Evolutionary conservation across 2,888 invertebrate genomes (phyloP).

Genomic region (Thymelicus sylvestris): DNA sequence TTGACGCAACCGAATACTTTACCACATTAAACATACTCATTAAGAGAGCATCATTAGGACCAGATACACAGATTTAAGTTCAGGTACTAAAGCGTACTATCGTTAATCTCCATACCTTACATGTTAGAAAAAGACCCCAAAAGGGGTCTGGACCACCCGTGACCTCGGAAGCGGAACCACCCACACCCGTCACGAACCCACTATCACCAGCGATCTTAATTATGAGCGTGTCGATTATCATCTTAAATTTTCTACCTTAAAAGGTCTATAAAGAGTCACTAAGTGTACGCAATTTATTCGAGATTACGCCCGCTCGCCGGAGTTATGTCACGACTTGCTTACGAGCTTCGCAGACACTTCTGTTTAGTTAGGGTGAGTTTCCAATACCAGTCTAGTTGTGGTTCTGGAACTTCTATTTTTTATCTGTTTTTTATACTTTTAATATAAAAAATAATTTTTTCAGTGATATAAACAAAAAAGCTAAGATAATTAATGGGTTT

Average conservation of each 20-base stretch:
- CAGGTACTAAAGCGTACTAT: slow-evolving; percentile 17
- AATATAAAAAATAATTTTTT: too few species aligned
- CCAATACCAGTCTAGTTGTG: slow-evolving; percentile 9
- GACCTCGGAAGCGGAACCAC: slow-evolving; percentile 81
- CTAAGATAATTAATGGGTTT: too few species aligned
- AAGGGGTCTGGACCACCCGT: slow-evolving; percentile 68
- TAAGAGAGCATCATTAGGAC: slow-evolving; percentile 9
- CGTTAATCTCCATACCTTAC: slow-evolving; percentile 36
- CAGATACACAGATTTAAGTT: slow-evolving; percentile 12
- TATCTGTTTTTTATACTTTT: too few species aligned
- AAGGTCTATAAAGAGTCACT: slow-evolving; percentile 82
- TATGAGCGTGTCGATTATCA: slow-evolving; percentile 83
- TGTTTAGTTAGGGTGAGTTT: slow-evolving; percentile 54
- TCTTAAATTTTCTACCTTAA: slow-evolving; percentile 82
- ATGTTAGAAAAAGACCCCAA: slow-evolving; percentile 52
- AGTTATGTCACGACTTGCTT: slow-evolving; percentile 76
- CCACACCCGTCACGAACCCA: slow-evolving; percentile 77
- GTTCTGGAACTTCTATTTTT: slow-evolving; percentile 3
- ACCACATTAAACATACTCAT: neutral
- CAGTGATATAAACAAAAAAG: too few species aligned
- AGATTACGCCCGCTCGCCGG: slow-evolving; percentile 71
- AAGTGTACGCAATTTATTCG: slow-evolving; percentile 80
- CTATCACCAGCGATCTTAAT: slow-evolving; percentile 79
- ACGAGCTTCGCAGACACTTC: slow-evolving; percentile 70
- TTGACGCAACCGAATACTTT: too few species aligned